Percentiles rank a stretch among this genome's conserved stretches.
Conservation (phyloP, 1,140 invertebrate species). For the Kradibia gibbosae region DNA sequence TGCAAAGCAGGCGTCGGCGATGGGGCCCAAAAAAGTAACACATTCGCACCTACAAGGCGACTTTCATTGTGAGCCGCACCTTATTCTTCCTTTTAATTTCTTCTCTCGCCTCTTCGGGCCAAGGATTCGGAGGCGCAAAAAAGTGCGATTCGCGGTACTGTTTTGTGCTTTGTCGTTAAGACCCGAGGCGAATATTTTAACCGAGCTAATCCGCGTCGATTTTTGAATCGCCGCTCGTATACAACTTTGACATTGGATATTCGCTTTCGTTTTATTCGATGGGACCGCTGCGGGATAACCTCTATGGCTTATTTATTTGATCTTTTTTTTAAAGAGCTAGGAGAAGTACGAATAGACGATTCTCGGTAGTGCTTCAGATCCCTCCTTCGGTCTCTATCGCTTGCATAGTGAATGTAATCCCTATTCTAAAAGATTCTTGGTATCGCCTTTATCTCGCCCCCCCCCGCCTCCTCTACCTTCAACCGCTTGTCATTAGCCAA, state of each 20-base stretch:
- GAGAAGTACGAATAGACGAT: neutral
- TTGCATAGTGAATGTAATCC: constrained; percentile 19
- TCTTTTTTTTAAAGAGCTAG: neutral
- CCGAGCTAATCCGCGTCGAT: neutral
- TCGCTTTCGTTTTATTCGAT: neutral
- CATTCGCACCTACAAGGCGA: constrained; percentile 19
- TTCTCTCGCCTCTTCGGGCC: neutral
- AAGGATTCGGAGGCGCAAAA: neutral
- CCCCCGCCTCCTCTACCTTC: no score
- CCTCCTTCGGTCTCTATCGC: neutral
- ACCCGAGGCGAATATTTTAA: neutral
- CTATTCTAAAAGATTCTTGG: constrained; percentile 8
- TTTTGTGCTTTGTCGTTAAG: neutral
- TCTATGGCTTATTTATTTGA: neutral
- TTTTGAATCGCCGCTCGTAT: neutral
- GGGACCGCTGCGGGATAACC: neutral
- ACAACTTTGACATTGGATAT: neutral
- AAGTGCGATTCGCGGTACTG: neutral
- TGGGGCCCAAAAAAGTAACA: neutral
- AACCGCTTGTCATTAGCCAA: neutral
- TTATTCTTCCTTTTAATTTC: neutral
- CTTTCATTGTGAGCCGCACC: neutral
- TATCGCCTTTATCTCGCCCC: neutral
- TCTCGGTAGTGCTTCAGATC: neutral
- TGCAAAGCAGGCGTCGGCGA: neutral